These are phyloP conservation scores for Pemphredon lugubris DNA, from an alignment of 2,888 invertebrate genomes.

Conservation along the genomic window DNA sequence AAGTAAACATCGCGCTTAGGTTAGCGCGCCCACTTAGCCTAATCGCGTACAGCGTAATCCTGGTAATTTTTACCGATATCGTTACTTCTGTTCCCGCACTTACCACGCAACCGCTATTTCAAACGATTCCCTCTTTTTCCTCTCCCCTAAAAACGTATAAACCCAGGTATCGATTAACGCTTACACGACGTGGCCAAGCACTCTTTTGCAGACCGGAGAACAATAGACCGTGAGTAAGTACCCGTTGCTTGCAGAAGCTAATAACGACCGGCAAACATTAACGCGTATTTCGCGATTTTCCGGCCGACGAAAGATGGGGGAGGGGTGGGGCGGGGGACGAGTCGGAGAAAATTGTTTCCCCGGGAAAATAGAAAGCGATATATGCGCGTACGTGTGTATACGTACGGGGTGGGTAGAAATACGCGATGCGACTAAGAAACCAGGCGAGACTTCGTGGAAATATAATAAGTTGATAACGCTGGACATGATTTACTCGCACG, in stretches of 20 bases:
- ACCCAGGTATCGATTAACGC: constrained; percentile 43
- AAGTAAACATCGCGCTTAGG: neutral
- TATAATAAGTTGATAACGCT: too few species aligned
- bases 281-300: constrained; percentile 4
- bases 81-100: neutral
- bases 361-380: neutral
- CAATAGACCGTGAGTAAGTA: constrained; percentile 49
- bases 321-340: too few species aligned
- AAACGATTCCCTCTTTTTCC: neutral
- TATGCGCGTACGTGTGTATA: too few species aligned
- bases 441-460: too few species aligned
- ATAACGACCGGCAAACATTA: constrained; percentile 37
- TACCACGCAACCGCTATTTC: constrained; percentile 1
- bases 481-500: too few species aligned
- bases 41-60: constrained; percentile 7
- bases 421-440: too few species aligned
- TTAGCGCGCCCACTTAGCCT: neutral
- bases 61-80: neutral
- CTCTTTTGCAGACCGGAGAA: constrained; percentile 29
- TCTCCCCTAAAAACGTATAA: constrained; percentile 12
- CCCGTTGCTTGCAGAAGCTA: constrained; percentile 41
- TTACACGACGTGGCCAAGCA: constrained; percentile 23
- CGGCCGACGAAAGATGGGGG: neutral
- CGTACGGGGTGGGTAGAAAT: too few species aligned
- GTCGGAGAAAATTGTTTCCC: constrained; percentile 16